Evolutionary conservation across 2,113 vertebrate species (phyloP).

Genomic region (human): DNA sequence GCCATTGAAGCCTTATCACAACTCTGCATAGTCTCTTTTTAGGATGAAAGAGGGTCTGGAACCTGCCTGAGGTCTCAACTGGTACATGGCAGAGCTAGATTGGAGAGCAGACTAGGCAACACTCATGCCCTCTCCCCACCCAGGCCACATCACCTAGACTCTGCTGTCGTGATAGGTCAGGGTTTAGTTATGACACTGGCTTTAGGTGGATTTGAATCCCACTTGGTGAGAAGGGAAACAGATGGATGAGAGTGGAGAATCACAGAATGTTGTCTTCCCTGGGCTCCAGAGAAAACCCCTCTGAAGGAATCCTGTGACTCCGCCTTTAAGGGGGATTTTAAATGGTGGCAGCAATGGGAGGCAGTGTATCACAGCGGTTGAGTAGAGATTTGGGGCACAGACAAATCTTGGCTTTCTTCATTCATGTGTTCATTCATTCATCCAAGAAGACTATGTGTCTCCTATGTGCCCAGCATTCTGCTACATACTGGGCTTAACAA

Average conservation of each 20-base stretch:
- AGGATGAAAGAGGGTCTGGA: neutral
- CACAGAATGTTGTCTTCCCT: neutral
- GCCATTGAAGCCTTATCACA: neutral
- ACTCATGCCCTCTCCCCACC: accelerated
- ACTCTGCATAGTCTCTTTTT: neutral
- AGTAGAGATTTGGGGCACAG: neutral
- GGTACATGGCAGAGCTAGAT: neutral
- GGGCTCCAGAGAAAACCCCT: neutral
- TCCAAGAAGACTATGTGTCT: neutral
- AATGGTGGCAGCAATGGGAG: neutral
- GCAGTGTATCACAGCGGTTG: neutral
- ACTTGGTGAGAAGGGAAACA: neutral
- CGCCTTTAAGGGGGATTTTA: neutral
- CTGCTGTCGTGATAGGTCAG: no score
- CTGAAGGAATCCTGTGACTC: neutral
- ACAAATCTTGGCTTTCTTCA: neutral
- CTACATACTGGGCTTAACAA: neutral
- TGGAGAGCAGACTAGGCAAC: neutral
- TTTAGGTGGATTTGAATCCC: neutral
- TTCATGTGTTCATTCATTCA: neutral
- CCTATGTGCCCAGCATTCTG: neutral
- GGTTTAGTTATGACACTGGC: neutral
- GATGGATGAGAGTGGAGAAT: neutral
- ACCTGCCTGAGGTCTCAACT: neutral
- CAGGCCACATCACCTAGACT: neutral